Conservation (phyloP, 2,888 invertebrate genomes). For the Callosobruchus maculatus region DNA sequence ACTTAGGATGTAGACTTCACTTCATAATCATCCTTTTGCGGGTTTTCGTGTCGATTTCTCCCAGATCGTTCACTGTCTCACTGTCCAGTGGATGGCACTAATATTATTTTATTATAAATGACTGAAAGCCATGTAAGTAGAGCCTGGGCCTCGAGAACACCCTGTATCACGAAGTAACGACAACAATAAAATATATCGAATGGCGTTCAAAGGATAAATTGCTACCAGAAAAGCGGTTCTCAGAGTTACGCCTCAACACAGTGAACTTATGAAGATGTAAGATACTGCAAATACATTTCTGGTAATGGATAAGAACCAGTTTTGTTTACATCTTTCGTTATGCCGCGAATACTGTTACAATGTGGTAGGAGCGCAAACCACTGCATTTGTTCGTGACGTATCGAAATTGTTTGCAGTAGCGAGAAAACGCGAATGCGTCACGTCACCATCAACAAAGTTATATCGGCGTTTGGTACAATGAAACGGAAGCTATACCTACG, state of each 20-base stretch:
- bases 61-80: too few relatives aligned
- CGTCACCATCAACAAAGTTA: too few relatives aligned
- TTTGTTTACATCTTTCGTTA: neutral
- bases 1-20: too few relatives aligned
- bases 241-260: neutral
- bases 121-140: too few relatives aligned
- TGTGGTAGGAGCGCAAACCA: neutral
- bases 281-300: neutral
- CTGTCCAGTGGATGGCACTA: too few relatives aligned
- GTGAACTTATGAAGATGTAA: neutral
- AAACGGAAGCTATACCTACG: too few relatives aligned
- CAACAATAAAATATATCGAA: neutral
- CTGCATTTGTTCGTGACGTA: neutral
- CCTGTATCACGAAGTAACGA: too few relatives aligned
- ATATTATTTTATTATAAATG: too few relatives aligned
- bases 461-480: too few relatives aligned
- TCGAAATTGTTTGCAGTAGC: neutral
- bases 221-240: neutral
- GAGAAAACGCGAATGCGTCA: neutral
- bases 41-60: too few relatives aligned
- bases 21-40: too few relatives aligned
- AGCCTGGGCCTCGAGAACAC: too few relatives aligned
- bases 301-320: neutral
- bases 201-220: neutral
- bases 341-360: neutral